Evolutionary conservation across 2,113 vertebrate genomes (phyloP).

Genomic region (Nothocercus julius): DNA sequence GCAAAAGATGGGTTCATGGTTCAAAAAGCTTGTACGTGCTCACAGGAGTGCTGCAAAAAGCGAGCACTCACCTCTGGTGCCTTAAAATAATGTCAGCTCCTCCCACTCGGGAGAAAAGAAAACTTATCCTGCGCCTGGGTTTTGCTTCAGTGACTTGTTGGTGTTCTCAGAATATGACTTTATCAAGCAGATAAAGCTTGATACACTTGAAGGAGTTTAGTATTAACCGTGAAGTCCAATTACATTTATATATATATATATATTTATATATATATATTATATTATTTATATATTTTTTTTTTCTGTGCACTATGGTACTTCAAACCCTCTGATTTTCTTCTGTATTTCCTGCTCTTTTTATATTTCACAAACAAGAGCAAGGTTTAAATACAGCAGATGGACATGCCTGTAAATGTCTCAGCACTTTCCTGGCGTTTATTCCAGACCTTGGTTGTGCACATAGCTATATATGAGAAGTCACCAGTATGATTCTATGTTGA

Average conservation of each 20-base stretch:
- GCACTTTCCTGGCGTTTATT: background rate
- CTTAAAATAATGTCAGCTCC: background rate
- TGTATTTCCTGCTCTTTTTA: fast-evolving
- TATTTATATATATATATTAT: too few species aligned
- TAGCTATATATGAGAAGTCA: background rate
- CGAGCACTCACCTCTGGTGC: fast-evolving
- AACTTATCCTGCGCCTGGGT: background rate
- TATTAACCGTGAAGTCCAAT: background rate
- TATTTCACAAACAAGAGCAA: background rate
- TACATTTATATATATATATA: too few species aligned
- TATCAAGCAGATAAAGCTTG: background rate
- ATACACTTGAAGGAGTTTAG: background rate
- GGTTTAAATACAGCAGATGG: background rate
- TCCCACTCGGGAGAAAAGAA: background rate
- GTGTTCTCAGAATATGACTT: background rate
- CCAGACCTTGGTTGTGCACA: background rate
- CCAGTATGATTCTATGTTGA: background rate
- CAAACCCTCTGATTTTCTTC: background rate
- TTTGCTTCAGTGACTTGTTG: fast-evolving
- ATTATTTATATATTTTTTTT: too few species aligned
- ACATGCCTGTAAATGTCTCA: fast-evolving
- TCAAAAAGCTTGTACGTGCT: fast-evolving
- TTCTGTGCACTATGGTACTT: background rate
- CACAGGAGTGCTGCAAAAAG: background rate
- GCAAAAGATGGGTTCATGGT: fast-evolving